Evolutionary conservation across 2,797 vertebrate species (phyloP), one percentile per base, ranked within the genome.

Genomic region (Eulemur coronatus): DNA sequence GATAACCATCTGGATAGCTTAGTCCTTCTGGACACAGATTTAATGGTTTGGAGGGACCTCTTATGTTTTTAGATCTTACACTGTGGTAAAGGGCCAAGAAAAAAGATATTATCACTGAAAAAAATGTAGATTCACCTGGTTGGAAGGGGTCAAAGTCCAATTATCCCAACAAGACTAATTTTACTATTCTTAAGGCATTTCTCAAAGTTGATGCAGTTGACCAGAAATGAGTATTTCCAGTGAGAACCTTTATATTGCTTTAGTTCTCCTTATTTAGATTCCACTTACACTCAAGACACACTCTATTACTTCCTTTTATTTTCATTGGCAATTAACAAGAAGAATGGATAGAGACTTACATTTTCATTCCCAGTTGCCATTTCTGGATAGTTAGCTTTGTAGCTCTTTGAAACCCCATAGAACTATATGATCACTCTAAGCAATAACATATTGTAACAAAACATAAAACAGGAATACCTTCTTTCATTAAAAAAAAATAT

Each of bases 311-410:
- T 92, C 59, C 79, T 92, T 93, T 48, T 41, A 84, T 20, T 85
- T 63, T 59, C 67, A 82, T 0, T 48, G 87, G 78, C 33, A 93
- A 91, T 72, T 97, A 95, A 88, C 30, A 90, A 89, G 84, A 78
- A 86, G 70, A 94, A 85, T 22, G 50, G 61, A 55, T 46, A 43
- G n/a, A 52, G 59, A 84, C 61, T 75, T 65, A 18, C 0, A 22
- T 87, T 92, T 96, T 65, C 30, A 91, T 55, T 81, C 59, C 50
- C 2, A 1, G 84, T 24, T 69, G 50, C 35, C 28, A 76, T 70
- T 93, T 93, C 69, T 69, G 30, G 50, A 55, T 30, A 35, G 41
- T 89, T 59, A 79, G 80, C 76, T 94, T 95, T 84, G 46, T 70
- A 59, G 75, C 48, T 84, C 52, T 48, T n/a, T 92, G 81, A 91